Percentiles rank a stretch among this genome's conserved stretches.
Evolutionary conservation across 1,140 invertebrate species (phyloP).

Genomic region (Contarinia nasturtii): DNA sequence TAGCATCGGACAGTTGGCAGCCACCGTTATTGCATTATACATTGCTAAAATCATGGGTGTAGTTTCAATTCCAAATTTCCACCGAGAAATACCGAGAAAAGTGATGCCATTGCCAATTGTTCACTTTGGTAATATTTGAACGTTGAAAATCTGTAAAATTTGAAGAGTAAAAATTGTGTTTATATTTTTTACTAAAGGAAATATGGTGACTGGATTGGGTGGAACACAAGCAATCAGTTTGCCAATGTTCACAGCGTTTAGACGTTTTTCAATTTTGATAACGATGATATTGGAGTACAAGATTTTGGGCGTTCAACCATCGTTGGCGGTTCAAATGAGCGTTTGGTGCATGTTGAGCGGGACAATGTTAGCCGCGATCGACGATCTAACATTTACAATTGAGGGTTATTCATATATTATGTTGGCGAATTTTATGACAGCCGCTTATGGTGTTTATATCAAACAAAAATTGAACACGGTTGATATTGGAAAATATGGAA

Average conservation of each 20-base stretch:
- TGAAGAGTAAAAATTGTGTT: too few relatives aligned
- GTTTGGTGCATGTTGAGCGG: conserved; percentile 94
- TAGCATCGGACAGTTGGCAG: conserved; percentile 80
- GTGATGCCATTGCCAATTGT: conserved; percentile 90
- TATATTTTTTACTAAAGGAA: too few relatives aligned
- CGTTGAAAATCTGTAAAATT: too few relatives aligned
- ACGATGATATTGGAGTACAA: conserved; percentile 91
- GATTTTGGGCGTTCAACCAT: conserved; percentile 54
- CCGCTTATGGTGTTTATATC: conserved; percentile 89
- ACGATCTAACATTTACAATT: conserved; percentile 84
- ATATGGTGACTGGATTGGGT: conserved; percentile 91
- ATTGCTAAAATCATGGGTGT: conserved; percentile 47
- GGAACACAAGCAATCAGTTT: conserved; percentile 91
- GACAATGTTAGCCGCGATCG: conserved; percentile 70
- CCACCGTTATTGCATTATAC: conserved; percentile 71
- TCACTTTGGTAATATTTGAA: conserved; percentile 78
- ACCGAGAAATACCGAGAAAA: conserved; percentile 42
- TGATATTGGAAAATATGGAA: conserved; percentile 86
- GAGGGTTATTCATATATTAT: conserved; percentile 82
- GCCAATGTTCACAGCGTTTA: conserved; percentile 94
- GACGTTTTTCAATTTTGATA: conserved; percentile 93
- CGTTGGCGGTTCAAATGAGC: conserved; percentile 60
- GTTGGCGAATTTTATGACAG: conserved; percentile 76
- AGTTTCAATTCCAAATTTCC: conserved; percentile 58
- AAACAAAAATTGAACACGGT: conserved; percentile 92